Evolutionary conservation across 2,888 invertebrate genomes (phyloP), one percentile per base, ranked within the genome.

Genomic region (Argyra leucocephala): DNA sequence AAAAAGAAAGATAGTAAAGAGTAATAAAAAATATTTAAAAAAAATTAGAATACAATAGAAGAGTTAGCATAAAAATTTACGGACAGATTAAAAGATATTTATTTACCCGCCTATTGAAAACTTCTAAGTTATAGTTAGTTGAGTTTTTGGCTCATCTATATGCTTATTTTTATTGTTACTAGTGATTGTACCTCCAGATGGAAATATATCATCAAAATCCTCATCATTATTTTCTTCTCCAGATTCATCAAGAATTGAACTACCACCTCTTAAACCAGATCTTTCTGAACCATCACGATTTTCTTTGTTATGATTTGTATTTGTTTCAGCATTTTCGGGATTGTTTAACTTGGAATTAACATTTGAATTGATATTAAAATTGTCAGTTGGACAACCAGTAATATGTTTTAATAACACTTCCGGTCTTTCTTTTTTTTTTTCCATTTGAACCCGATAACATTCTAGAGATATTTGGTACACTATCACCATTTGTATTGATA

Each of bases 401-500:
- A 87, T 87, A 0, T 87, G 85, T 67, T 87, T 83, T 24, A 90
- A 78, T 0, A 91, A 79, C 60, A 91, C 88, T 69, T 90, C 90
- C 0, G 91, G 89, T 64, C 91, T 88, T 72, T 90, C 89, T 70
- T 90, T 89, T 72, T 90, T n/a, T 90, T 36, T 90, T 82, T 0
- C 93, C 93, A 75, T 91, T 92, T 63, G 91, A 90, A 1, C 93
- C 93, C 63, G 90, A 90, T 24, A 93, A 81, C 73, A 93, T 93
- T 65, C 93, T 83, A 3, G 91, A 89, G 70, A 93, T 92, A 69
- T 90, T 89, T 4, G 92, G 90, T 72, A 90, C 87, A 76, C 89
- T 88, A 65, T 90, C 83, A 57, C 78, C 61, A 6, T 82, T 81
- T 73, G 2, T 57, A 18, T 22, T 57, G 12, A 21, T 7, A 48